Percentiles rank a stretch among this genome's conserved stretches.
Conservation (phyloP, 2,113 vertebrate genomes). For the Myiozetetes cayanensis region DNA sequence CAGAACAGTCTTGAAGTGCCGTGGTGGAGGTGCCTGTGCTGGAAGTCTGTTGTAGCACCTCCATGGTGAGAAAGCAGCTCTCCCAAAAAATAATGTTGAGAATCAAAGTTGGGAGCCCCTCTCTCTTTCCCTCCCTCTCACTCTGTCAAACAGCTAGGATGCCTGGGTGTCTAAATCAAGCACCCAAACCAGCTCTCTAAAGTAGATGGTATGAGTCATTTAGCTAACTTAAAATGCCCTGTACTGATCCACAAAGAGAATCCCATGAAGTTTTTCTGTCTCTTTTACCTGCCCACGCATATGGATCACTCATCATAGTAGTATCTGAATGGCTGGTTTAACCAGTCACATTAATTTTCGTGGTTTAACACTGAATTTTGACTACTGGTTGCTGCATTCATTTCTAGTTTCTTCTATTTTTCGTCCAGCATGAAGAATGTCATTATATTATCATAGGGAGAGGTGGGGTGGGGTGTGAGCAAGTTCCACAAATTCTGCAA, state of each 20-base stretch:
- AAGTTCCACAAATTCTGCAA: slow-evolving; percentile 53
- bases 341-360: background rate
- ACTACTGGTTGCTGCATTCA: background rate
- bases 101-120: background rate
- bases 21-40: background rate
- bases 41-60: background rate
- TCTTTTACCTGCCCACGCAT: background rate
- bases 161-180: slow-evolving; percentile 21
- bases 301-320: background rate
- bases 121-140: background rate
- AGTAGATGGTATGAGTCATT: slow-evolving; percentile 15
- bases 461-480: background rate
- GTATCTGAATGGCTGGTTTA: background rate
- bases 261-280: slow-evolving; percentile 4
- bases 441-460: background rate
- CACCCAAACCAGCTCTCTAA: background rate
- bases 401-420: background rate
- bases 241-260: background rate
- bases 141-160: background rate
- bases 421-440: slow-evolving; percentile 5
- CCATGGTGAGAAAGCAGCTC: background rate
- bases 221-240: slow-evolving; percentile 16
- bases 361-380: background rate
- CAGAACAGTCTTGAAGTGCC: background rate
- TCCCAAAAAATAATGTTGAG: background rate